Evolutionary conservation across 2,113 vertebrate genomes (phyloP).

Genomic region (Naja naja): DNA sequence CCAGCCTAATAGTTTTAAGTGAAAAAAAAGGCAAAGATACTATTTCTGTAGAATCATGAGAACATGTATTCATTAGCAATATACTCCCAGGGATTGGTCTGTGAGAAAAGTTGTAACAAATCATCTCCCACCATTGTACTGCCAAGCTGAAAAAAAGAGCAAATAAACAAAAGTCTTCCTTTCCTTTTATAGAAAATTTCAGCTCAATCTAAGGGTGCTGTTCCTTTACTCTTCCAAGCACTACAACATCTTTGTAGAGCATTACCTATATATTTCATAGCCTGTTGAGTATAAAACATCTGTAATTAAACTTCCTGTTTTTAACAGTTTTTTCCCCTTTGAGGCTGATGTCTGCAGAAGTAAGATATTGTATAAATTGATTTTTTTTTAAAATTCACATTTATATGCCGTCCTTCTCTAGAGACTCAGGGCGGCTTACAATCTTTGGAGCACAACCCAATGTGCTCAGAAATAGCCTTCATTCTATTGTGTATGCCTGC

Average conservation of each 20-base stretch:
- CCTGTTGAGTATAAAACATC: background rate
- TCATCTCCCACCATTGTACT: conserved; percentile 73
- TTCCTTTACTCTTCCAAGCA: background rate
- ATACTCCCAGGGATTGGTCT: conserved; percentile 60
- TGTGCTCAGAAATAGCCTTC: too few relatives aligned
- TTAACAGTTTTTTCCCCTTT: background rate
- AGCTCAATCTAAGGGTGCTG: conserved; percentile 22
- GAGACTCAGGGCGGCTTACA: too few relatives aligned
- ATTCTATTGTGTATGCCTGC: too few relatives aligned
- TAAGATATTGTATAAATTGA: background rate
- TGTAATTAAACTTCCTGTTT: background rate
- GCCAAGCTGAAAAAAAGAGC: conserved; percentile 46
- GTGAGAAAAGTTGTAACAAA: conserved; percentile 64
- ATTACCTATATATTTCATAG: conserved; percentile 9
- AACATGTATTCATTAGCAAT: conserved; percentile 45
- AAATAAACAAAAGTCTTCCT: conserved; percentile 62
- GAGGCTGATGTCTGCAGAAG: background rate
- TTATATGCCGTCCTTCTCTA: too few relatives aligned
- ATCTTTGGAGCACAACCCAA: too few relatives aligned
- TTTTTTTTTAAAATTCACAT: too few relatives aligned
- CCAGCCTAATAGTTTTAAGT: conserved; percentile 42
- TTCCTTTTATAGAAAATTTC: conserved; percentile 53
- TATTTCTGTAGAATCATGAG: conserved; percentile 57
- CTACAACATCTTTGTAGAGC: background rate
- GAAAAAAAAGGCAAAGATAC: conserved; percentile 47